Evolutionary conservation across 2,888 invertebrate genomes (phyloP), one percentile per base, ranked within the genome.

Genomic region (Phortica okadai): DNA sequence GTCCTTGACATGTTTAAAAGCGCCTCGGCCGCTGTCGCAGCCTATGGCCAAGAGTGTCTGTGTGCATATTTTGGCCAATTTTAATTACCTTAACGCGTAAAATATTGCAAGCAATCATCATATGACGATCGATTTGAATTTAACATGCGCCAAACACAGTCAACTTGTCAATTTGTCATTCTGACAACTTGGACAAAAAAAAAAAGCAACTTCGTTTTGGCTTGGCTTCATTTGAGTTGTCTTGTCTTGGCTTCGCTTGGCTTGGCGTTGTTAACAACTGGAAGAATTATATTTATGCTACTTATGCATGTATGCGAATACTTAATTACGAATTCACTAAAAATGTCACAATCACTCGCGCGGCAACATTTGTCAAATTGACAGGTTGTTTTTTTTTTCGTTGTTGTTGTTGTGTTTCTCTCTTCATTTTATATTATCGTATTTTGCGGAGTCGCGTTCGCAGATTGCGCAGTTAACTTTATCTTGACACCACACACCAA

Each of bases 261-360:
- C 74, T 44, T 45, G 75, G 70, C 73, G 8, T 21, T 14, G 50
- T 50, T 50, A 50, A 14, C 58, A 74, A 21, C 16, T n/a, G 54
- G 16, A 73, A 59, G 50, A 69, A 45, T 64, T 44, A 75, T 81
- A 82, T 83, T 83, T 82, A 83, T 85, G 80, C 80, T 77, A 75
- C 78, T 87, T 88, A 84, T 88, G 88, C 87, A 86, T 89, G 89
- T 82, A 82, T 84, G 86, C 82, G 84, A 86, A 88, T 89, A 87
- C 82, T 85, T 86, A 86, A 87, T 88, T 86, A 83, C 84, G 72
- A 87, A 85, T 85, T 84, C 86, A 82, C 88, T 87, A 87, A 87
- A 86, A 87, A 83, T 89, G 89, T 89, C 89, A 88, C 89, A 88
- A 85, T 86, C 88, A 76, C 79, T 82, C 79, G 82, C 77, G 79